phyloP scores from a whole-genome alignment of 2,113 vertebrate species.

The Castor canadensis region DNA sequence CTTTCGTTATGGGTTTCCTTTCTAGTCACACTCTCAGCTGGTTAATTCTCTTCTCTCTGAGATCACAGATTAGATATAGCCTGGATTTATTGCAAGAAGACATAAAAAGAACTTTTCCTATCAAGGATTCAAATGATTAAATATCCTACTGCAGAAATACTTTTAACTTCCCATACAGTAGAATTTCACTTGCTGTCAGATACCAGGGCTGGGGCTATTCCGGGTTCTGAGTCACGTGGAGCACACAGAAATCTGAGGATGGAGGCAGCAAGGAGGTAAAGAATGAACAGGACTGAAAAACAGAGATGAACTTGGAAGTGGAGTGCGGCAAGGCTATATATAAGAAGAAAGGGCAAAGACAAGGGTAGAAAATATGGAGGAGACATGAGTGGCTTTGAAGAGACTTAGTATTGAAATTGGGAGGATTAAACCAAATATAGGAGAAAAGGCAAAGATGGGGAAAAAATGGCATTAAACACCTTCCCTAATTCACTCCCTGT shows the following conservation, averaged over 20 bases:
- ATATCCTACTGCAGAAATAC: conserved; percentile 59
- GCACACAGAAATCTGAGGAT: not conserved
- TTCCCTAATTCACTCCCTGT: not conserved
- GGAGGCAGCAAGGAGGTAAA: not conserved
- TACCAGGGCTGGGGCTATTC: not conserved
- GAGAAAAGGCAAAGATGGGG: not conserved
- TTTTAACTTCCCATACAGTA: conserved; percentile 43
- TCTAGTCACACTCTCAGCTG: conserved; percentile 68
- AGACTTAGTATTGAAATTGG: not conserved
- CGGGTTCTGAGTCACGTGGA: not conserved
- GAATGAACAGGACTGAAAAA: not conserved
- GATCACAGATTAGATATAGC: conserved; percentile 76
- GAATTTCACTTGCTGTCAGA: conserved; percentile 42
- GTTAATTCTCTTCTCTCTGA: conserved; percentile 70
- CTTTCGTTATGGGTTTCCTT: conserved; percentile 60
- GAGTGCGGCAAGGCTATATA: not conserved
- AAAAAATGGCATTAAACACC: not conserved
- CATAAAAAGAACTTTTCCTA: conserved; percentile 71
- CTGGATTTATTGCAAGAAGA: conserved; percentile 71
- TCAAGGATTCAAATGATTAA: conserved; percentile 78
- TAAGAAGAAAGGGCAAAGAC: no score
- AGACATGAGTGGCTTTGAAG: not conserved
- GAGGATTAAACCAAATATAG: not conserved
- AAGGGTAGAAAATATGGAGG: not conserved
- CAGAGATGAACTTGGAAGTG: not conserved